phyloP scores from a whole-genome alignment of 2,888 invertebrate species.

The Ochropleura plecta region DNA sequence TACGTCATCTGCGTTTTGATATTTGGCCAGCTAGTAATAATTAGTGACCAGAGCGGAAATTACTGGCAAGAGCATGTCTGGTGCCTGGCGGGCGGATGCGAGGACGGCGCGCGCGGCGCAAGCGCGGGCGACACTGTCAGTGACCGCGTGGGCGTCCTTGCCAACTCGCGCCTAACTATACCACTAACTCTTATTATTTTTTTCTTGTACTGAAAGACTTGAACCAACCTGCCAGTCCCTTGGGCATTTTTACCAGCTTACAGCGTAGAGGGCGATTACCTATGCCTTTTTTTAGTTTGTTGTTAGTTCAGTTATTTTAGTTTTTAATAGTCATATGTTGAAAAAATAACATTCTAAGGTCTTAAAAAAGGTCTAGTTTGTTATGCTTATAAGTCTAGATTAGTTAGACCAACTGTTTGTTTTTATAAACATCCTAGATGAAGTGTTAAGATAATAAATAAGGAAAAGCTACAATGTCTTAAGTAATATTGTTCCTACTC shows the following conservation, averaged over 20 bases:
- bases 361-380: background rate
- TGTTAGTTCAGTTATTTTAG: no score
- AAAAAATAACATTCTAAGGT: no score
- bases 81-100: slow-evolving; percentile 43
- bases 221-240: background rate
- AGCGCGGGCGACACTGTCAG: slow-evolving; percentile 72
- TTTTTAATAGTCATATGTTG: no score
- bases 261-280: no score
- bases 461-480: no score
- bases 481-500: background rate
- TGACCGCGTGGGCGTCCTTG: slow-evolving; percentile 81
- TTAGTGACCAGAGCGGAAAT: slow-evolving; percentile 50
- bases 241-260: no score
- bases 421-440: background rate
- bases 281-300: no score
- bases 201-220: slow-evolving; percentile 3
- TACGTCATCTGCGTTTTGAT: background rate
- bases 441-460: no score
- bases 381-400: background rate
- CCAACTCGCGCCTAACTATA: slow-evolving; percentile 45
- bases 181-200: slow-evolving; percentile 22
- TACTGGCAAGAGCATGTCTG: slow-evolving; percentile 32
- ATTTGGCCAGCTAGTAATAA: slow-evolving; percentile 25
- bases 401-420: background rate
- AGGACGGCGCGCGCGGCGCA: slow-evolving; percentile 41